Percentiles rank a stretch among this genome's conserved stretches.
phyloP scores from a whole-genome alignment of 2,888 invertebrate genomes.

The Drosophila sordidula region DNA sequence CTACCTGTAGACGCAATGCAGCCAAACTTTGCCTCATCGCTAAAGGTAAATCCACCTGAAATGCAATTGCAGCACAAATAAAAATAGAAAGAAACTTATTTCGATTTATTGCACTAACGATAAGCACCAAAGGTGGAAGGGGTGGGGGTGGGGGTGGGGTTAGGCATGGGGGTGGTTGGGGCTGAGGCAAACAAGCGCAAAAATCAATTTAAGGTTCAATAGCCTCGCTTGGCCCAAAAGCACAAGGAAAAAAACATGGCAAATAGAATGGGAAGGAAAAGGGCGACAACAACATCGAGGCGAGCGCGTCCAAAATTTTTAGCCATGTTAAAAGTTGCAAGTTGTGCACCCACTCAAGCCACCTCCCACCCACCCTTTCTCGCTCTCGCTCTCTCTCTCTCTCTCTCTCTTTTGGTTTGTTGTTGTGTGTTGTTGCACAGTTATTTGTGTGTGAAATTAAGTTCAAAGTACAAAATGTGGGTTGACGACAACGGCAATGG shows the following conservation, averaged over 20 bases:
- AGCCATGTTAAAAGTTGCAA: slow-evolving; percentile 60
- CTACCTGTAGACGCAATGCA: slow-evolving; percentile 24
- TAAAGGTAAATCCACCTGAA: neutral
- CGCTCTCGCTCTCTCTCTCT: neutral
- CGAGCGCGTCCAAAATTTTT: slow-evolving; percentile 47
- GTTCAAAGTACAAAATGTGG: slow-evolving; percentile 77
- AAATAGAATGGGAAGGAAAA: slow-evolving; percentile 16
- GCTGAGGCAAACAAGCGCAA: slow-evolving; percentile 58
- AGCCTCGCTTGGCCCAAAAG: slow-evolving; percentile 68
- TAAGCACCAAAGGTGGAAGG: slow-evolving; percentile 21
- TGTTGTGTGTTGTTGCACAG: slow-evolving; percentile 29
- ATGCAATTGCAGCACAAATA: slow-evolving; percentile 31
- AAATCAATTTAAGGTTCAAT: slow-evolving; percentile 80
- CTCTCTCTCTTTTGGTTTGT: slow-evolving; percentile 3
- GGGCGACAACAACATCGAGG: slow-evolving; percentile 42
- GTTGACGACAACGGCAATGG: slow-evolving; percentile 52
- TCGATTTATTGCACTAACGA: slow-evolving; percentile 72
- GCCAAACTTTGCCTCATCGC: neutral
- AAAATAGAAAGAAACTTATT: slow-evolving; percentile 47
- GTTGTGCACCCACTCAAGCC: slow-evolving; percentile 52
- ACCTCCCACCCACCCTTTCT: neutral
- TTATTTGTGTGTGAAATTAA: slow-evolving; percentile 68
- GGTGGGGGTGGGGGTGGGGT: neutral
- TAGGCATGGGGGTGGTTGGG: neutral
- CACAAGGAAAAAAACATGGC: slow-evolving; percentile 24